Evolutionary conservation across 2,113 vertebrate species (phyloP).

Genomic region (Silurus asotus): DNA sequence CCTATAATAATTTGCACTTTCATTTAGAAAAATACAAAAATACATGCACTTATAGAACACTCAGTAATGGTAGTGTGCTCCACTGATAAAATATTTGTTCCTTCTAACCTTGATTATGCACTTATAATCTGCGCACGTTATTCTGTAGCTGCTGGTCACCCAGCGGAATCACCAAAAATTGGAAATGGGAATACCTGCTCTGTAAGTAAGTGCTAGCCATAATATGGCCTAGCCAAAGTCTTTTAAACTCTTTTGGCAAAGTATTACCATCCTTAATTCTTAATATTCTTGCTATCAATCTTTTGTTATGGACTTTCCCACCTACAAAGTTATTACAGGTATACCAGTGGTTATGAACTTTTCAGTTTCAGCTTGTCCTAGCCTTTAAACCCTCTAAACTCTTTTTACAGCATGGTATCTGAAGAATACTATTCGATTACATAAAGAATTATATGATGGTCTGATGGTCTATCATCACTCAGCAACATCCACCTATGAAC

Average conservation of each 20-base stretch:
- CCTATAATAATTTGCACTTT: not conserved
- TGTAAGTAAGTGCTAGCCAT: not conserved
- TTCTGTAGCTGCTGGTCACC: not conserved
- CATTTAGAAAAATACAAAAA: not conserved
- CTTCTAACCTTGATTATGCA: not conserved
- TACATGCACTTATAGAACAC: not conserved
- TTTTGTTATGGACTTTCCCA: not conserved
- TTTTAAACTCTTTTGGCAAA: not conserved
- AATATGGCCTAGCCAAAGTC: not conserved
- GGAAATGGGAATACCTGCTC: not conserved
- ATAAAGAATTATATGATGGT: not conserved
- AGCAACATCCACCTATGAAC: not conserved
- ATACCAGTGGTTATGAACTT: not conserved
- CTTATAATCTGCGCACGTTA: not conserved
- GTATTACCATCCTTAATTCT: not conserved
- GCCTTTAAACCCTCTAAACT: not conserved
- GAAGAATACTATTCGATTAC: not conserved
- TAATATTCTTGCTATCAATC: not conserved
- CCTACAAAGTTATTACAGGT: not conserved
- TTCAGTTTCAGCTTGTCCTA: not conserved
- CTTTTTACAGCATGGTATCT: not conserved
- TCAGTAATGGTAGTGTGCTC: not conserved
- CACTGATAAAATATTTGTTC: not conserved
- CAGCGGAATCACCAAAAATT: not conserved
- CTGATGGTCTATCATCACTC: too few relatives aligned